Conservation (phyloP, 2,797 vertebrate genomes). For the Peromyscus nudipes region DNA sequence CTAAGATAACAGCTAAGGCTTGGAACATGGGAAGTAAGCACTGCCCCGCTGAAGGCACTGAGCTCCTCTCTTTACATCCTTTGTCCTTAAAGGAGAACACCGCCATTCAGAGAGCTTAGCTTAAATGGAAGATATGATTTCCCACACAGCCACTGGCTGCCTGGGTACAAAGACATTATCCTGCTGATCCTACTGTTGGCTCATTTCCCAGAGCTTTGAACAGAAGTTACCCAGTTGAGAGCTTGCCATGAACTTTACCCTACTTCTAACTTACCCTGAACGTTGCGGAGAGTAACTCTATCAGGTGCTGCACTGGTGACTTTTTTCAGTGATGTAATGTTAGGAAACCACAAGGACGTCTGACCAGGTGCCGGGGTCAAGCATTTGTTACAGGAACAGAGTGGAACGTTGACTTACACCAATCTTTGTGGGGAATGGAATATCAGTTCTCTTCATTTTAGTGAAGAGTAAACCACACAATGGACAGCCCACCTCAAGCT, state of each 20-base stretch:
- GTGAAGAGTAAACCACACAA: not conserved
- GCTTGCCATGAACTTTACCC: conserved; percentile 5
- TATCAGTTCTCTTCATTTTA: not conserved
- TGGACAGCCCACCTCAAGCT: not conserved
- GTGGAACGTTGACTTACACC: too few species aligned
- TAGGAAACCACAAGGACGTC: not conserved
- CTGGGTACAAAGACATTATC: not conserved
- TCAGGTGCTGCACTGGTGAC: not conserved
- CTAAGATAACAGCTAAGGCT: not conserved
- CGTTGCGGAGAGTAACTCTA: not conserved
- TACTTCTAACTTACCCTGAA: not conserved
- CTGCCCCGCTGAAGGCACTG: not conserved
- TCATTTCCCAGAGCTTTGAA: conserved; percentile 7
- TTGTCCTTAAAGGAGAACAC: not conserved
- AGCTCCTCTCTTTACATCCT: not conserved
- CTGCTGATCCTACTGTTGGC: not conserved
- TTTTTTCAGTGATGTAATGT: not conserved
- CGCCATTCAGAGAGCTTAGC: not conserved
- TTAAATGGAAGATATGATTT: not conserved
- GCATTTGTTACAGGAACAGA: not conserved
- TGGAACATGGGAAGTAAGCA: not conserved
- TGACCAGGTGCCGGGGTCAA: not conserved
- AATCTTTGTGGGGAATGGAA: not conserved
- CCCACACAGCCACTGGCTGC: not conserved
- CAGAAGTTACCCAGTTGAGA: not conserved